A percentile compares a stretch with the other conserved stretches of the same genome.
phyloP scores from a whole-genome alignment of 2,888 invertebrate species.

The Philereme vetulata region DNA sequence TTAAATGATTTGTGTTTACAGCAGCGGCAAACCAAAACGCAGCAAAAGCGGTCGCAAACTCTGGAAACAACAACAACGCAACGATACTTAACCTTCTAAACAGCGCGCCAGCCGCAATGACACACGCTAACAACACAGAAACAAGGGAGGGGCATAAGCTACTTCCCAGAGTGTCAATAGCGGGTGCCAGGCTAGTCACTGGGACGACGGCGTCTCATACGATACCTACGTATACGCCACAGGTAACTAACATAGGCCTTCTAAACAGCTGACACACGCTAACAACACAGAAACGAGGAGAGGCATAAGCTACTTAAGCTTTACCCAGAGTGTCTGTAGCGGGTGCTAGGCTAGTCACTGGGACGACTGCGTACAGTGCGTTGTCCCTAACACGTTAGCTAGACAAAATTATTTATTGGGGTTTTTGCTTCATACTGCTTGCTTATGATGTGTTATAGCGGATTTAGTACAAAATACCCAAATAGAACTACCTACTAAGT shows the following conservation, averaged over 20 bases:
- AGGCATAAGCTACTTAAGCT: background rate
- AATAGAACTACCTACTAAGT: too few species aligned
- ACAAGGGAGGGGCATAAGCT: conserved; percentile 67
- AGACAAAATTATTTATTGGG: too few species aligned
- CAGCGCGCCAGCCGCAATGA: conserved; percentile 90
- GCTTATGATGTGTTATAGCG: too few species aligned
- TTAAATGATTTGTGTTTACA: conserved; percentile 15
- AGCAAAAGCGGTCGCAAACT: conserved; percentile 74
- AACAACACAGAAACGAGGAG: background rate
- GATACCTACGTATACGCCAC: conserved; percentile 65
- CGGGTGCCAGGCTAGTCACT: conserved; percentile 75
- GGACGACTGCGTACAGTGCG: too few species aligned
- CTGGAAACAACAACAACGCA: conserved; percentile 85
- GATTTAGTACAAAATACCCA: too few species aligned
- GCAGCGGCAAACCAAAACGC: conserved; percentile 75
- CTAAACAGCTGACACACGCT: background rate
- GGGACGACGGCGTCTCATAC: conserved; percentile 68
- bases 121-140: conserved; percentile 72
- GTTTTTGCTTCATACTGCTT: too few species aligned
- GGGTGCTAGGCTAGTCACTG: too few species aligned
- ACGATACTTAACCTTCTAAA: conserved; percentile 91
- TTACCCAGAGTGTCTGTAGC: background rate
- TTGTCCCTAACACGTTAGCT: too few species aligned
- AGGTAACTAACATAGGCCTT: too few species aligned
- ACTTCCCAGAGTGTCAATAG: conserved; percentile 81